These are phyloP conservation scores for Chromobotia macracanthus DNA, from an alignment of 2,797 vertebrate species.

Conservation along the genomic window DNA sequence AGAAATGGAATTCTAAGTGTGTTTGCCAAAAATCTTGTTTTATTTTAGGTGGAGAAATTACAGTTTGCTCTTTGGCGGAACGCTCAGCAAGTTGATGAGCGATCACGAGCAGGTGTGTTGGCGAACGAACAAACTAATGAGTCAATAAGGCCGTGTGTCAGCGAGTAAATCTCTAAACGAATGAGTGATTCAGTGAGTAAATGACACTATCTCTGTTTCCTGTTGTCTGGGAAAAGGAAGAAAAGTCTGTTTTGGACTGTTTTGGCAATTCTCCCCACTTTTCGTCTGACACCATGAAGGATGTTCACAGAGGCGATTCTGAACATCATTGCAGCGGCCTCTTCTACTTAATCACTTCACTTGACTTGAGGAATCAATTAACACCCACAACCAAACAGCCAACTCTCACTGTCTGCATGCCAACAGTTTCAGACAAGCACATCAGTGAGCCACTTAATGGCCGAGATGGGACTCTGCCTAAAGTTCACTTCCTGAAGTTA, in stretches of 20 bases:
- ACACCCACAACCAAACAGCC: constrained; percentile 8
- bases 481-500: constrained; percentile 26
- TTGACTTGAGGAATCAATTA: constrained; percentile 21
- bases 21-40: background rate
- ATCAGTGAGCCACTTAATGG: constrained; percentile 12
- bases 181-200: constrained; percentile 20
- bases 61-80: background rate
- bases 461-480: background rate
- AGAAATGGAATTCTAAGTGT: background rate
- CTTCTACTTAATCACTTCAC: constrained; percentile 17
- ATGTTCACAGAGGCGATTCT: constrained; percentile 6
- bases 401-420: background rate
- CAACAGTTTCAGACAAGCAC: background rate
- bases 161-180: constrained; percentile 2
- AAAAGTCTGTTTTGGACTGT: constrained; percentile 17
- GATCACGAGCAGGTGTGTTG: background rate
- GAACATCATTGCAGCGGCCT: constrained; percentile 15
- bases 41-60: constrained; percentile 1
- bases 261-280: constrained; percentile 28
- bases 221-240: background rate
- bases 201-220: constrained; percentile 8
- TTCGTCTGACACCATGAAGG: constrained; percentile 11
- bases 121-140: constrained; percentile 1
- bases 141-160: constrained; percentile 2
- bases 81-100: background rate